Evolutionary conservation across 2,113 vertebrate species (phyloP).

Genomic region (Phaethon lepturus): DNA sequence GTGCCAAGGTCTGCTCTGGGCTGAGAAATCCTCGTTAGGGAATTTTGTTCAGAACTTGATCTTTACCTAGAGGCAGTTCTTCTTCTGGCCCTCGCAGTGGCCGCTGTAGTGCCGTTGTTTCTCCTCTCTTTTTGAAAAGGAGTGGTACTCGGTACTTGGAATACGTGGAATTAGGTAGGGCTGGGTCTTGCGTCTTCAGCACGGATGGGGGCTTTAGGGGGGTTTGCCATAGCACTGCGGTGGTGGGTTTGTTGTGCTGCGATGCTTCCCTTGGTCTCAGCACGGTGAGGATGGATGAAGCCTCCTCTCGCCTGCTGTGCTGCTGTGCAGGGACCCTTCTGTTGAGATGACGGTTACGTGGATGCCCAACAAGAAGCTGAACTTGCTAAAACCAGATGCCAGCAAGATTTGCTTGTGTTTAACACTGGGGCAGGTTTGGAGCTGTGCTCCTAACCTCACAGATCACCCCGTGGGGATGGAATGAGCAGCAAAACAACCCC

Average conservation of each 20-base stretch:
- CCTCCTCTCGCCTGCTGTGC: fast-evolving
- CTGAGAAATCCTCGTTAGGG: neutral
- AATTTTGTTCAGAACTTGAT: neutral
- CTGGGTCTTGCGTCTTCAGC: neutral
- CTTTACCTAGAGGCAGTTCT: neutral
- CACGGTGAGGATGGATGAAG: neutral
- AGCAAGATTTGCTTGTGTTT: neutral
- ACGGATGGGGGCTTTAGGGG: fast-evolving
- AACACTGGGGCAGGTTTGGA: neutral
- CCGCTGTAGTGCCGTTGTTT: neutral
- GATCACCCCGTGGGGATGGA: fast-evolving
- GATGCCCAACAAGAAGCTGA: fast-evolving
- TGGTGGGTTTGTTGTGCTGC: neutral
- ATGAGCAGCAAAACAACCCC: neutral
- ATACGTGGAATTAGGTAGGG: neutral
- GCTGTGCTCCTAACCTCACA: fast-evolving
- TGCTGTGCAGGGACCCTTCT: neutral
- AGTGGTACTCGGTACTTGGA: fast-evolving
- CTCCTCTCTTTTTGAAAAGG: neutral
- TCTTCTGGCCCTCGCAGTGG: neutral
- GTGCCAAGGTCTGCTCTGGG: neutral
- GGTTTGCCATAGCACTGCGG: neutral
- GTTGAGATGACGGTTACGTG: fast-evolving
- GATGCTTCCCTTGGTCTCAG: neutral
- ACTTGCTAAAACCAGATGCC: neutral